Evolutionary conservation across 2,888 invertebrate genomes (phyloP).

Genomic region (Amiota communis): DNA sequence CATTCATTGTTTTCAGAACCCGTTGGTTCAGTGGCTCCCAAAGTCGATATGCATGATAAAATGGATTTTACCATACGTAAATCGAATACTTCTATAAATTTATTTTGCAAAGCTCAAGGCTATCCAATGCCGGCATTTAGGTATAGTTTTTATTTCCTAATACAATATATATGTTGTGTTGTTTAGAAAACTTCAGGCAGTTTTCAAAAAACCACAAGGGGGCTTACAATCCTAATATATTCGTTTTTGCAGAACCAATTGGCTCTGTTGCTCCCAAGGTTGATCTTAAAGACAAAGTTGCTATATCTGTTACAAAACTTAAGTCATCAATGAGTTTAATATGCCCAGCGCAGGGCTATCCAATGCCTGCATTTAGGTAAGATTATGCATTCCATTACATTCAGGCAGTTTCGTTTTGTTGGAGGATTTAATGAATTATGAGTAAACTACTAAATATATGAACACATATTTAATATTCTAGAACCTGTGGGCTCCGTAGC

Average conservation of each 20-base stretch:
- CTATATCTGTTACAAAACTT: slow-evolving; percentile 45
- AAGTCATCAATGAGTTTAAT: slow-evolving; percentile 72
- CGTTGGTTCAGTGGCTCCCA: slow-evolving; percentile 73
- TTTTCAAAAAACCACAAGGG: slow-evolving; percentile 39
- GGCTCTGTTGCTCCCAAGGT: slow-evolving; percentile 77
- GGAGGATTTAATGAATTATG: not conserved
- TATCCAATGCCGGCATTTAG: slow-evolving; percentile 77
- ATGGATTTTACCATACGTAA: slow-evolving; percentile 72
- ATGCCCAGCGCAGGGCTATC: slow-evolving; percentile 82
- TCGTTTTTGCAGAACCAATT: slow-evolving; percentile 71
- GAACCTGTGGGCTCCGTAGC: slow-evolving; percentile 75
- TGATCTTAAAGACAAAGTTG: slow-evolving; percentile 77
- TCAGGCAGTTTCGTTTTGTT: not conserved
- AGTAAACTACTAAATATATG: not conserved
- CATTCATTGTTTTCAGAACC: slow-evolving; percentile 64
- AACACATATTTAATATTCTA: slow-evolving; percentile 49
- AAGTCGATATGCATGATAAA: slow-evolving; percentile 76
- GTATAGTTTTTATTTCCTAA: slow-evolving; percentile 62
- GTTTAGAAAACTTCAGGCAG: slow-evolving; percentile 41
- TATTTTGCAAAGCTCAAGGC: slow-evolving; percentile 81
- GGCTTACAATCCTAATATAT: too few species aligned
- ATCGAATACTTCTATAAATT: slow-evolving; percentile 74
- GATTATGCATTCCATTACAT: not conserved
- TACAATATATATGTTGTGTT: not conserved
- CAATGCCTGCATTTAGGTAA: slow-evolving; percentile 76